Evolutionary conservation across 2,113 vertebrate species (phyloP).

Genomic region (Elephas maximus): DNA sequence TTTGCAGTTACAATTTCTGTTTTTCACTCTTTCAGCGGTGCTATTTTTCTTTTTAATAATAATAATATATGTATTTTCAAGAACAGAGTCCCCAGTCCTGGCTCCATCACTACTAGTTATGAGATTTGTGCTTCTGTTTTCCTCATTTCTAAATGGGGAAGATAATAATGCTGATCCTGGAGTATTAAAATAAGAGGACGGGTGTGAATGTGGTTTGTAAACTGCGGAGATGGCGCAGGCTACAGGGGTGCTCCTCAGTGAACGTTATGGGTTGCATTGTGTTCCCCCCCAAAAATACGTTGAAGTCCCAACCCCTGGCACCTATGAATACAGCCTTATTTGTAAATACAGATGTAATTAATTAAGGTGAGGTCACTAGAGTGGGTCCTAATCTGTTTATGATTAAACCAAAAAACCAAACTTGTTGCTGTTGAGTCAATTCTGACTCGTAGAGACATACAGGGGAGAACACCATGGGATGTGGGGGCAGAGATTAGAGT

Average conservation of each 20-base stretch:
- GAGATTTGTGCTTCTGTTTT: not conserved
- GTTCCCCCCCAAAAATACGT: not conserved
- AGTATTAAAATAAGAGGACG: not conserved
- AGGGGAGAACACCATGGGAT: not conserved
- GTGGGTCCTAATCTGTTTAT: not conserved
- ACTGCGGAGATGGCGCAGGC: not conserved
- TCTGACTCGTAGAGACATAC: not conserved
- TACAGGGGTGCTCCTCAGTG: not conserved
- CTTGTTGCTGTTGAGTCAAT: too few relatives aligned
- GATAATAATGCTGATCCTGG: not conserved
- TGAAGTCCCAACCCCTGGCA: not conserved
- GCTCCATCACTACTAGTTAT: not conserved
- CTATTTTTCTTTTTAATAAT: not conserved
- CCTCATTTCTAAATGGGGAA: conserved; percentile 12
- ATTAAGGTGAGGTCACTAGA: not conserved
- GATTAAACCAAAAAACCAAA: not conserved
- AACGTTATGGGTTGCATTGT: not conserved
- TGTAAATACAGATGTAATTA: not conserved
- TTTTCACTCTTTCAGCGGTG: not conserved
- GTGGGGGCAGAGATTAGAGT: not conserved
- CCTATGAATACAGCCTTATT: not conserved
- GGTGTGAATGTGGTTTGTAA: not conserved
- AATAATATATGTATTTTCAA: not conserved
- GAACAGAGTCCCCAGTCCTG: not conserved
- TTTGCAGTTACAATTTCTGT: conserved; percentile 10